Evolutionary conservation across 2,888 invertebrate genomes (phyloP).

Genomic region (Zaprionus bogoriensis): DNA sequence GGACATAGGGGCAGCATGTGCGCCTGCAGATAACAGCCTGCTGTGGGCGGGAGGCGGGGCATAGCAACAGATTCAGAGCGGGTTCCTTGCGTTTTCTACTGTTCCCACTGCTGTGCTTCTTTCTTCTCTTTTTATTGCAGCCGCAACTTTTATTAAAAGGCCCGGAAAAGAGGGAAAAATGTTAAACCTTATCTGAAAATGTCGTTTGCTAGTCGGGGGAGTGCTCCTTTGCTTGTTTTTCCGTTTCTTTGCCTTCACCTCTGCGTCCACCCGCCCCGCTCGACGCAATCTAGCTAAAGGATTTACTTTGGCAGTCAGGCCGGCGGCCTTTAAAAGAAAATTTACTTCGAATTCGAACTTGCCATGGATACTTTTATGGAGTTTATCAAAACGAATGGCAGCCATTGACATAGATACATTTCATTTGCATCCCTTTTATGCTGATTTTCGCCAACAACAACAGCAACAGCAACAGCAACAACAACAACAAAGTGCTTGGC

Average conservation of each 20-base stretch:
- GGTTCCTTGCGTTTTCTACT: neutral
- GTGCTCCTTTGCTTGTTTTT: constrained; percentile 9
- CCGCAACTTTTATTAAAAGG: constrained; percentile 74
- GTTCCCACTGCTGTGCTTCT: neutral
- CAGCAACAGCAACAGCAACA: too few species aligned
- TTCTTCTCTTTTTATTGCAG: constrained; percentile 54
- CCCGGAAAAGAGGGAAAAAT: constrained; percentile 36
- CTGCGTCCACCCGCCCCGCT: constrained; percentile 8
- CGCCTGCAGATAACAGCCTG: constrained; percentile 59
- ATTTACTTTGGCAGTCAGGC: constrained; percentile 29
- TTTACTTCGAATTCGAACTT: constrained; percentile 59
- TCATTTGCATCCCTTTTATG: constrained; percentile 66
- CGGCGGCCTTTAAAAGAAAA: constrained; percentile 20
- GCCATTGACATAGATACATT: constrained; percentile 73
- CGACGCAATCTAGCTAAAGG: constrained; percentile 23
- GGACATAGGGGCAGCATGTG: constrained; percentile 25
- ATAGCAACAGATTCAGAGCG: constrained; percentile 59
- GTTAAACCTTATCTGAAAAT: constrained; percentile 65
- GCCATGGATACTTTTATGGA: constrained; percentile 57
- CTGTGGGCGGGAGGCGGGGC: too few species aligned
- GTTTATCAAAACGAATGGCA: constrained; percentile 69
- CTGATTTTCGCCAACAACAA: constrained; percentile 62
- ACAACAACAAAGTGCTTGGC: too few species aligned
- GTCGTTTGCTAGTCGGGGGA: constrained; percentile 51
- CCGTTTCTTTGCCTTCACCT: constrained; percentile 12